A percentile compares a stretch with the other conserved stretches of the same genome.
These are phyloP conservation scores for Patiria pectinifera DNA, from an alignment of 53 echinoderm and acorn worm species.

Conservation along the genomic window DNA sequence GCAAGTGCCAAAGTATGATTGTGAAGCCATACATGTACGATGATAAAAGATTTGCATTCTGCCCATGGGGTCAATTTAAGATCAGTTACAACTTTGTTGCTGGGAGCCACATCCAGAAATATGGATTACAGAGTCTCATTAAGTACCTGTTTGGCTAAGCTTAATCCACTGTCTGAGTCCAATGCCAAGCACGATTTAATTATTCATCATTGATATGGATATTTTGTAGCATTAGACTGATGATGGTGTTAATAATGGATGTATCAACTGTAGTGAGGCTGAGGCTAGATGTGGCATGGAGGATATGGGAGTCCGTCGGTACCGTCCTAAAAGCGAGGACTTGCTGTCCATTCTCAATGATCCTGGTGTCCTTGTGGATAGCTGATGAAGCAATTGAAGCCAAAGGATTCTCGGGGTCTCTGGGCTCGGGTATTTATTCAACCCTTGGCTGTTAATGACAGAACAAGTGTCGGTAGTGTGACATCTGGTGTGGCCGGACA, in stretches of 20 bases:
- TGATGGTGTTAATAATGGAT: constrained; percentile 18
- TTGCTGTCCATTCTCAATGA: constrained; percentile 36
- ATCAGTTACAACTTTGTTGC: constrained; percentile 16
- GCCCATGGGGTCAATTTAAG: constrained; percentile 7
- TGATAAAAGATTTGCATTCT: constrained; percentile 7
- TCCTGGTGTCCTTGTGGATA: background rate
- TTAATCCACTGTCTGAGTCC: background rate
- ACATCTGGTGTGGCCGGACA: constrained; percentile 31
- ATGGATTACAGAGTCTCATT: background rate
- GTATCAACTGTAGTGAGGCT: background rate
- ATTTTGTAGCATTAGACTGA: background rate
- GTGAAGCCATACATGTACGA: background rate
- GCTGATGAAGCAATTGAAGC: constrained; percentile 43
- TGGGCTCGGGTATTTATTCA: constrained; percentile 28
- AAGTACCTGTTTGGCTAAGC: background rate
- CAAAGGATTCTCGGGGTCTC: background rate
- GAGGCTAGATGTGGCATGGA: background rate
- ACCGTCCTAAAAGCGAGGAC: constrained; percentile 12
- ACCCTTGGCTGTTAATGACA: constrained; percentile 9
- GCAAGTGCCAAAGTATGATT: background rate
- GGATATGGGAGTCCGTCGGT: no score
- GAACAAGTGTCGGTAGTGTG: constrained; percentile 40
- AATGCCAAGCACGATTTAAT: background rate
- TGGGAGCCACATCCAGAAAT: constrained; percentile 23
- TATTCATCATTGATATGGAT: background rate